Evolutionary conservation across 2,888 invertebrate species (phyloP).

Genomic region (Drosophila mimetica): DNA sequence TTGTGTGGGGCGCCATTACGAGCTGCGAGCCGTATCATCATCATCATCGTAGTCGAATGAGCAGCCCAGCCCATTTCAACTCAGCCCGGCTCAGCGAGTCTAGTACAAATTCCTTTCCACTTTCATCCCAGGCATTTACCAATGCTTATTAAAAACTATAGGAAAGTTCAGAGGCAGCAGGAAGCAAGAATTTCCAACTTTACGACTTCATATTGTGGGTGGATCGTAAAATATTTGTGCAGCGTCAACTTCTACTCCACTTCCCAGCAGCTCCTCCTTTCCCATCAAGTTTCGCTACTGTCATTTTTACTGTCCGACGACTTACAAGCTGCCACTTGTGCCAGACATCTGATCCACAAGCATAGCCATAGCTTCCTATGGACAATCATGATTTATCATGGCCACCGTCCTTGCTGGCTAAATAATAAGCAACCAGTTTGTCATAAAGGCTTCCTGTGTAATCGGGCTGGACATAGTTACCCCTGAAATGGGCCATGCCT

Average conservation of each 20-base stretch:
- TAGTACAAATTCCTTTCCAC: conserved; percentile 55
- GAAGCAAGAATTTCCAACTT: conserved; percentile 74
- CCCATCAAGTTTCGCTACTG: conserved; percentile 25
- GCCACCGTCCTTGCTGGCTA: conserved; percentile 31
- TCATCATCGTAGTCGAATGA: conserved; percentile 42
- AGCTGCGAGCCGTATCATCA: conserved; percentile 28
- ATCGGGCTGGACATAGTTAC: conserved; percentile 42
- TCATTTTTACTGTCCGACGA: conserved; percentile 51
- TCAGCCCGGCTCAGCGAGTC: conserved; percentile 12
- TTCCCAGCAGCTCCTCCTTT: conserved; percentile 39
- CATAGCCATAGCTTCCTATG: conserved; percentile 14
- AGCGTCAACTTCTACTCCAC: conserved; percentile 60
- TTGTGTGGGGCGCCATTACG: conserved; percentile 35
- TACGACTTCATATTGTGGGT: conserved; percentile 80
- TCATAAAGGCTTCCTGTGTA: conserved; percentile 60
- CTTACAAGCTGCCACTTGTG: conserved; percentile 65
- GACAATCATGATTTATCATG: conserved; percentile 56
- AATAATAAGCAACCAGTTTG: conserved; percentile 72
- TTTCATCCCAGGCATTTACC: conserved; percentile 45
- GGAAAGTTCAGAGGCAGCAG: conserved; percentile 65
- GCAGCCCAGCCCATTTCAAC: conserved; percentile 2
- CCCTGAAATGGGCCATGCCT: conserved; percentile 53
- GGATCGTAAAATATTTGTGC: conserved; percentile 76
- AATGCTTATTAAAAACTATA: conserved; percentile 77
- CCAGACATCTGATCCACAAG: conserved; percentile 56